Evolutionary conservation across 2,113 vertebrate genomes (phyloP).

Genomic region (Helogale parvula): DNA sequence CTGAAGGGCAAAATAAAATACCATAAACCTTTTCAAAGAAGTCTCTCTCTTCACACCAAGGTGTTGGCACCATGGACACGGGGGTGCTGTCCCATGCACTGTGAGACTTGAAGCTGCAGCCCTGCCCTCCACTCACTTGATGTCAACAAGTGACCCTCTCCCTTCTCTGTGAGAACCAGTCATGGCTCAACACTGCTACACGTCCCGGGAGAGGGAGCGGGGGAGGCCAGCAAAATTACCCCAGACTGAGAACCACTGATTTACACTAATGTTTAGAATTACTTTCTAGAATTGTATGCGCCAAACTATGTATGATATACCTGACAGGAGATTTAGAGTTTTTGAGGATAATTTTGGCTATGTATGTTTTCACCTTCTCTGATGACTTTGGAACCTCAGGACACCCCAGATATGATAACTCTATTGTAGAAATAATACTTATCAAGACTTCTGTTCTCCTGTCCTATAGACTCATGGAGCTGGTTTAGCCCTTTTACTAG

Average conservation of each 20-base stretch:
- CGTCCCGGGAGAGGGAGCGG: background rate
- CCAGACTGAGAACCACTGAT: background rate
- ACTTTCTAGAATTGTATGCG: background rate
- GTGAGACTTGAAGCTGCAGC: background rate
- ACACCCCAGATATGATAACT: background rate
- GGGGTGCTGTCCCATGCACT: background rate
- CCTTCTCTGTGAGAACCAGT: background rate
- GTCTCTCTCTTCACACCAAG: background rate
- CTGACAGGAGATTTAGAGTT: background rate
- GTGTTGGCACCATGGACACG: background rate
- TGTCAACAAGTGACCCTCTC: background rate
- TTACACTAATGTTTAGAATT: background rate
- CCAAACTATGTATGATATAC: background rate
- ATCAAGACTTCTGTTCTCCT: background rate
- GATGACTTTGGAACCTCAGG: background rate
- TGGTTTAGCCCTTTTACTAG: background rate
- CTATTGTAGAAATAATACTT: background rate
- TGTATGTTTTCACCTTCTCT: background rate
- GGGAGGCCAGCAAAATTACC: background rate
- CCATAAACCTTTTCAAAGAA: background rate
- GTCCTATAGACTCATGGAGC: background rate
- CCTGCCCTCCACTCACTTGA: background rate
- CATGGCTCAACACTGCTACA: background rate
- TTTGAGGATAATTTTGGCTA: background rate
- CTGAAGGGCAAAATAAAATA: background rate